Conservation (phyloP, 2,888 invertebrate species). For the Boloria selene region DNA sequence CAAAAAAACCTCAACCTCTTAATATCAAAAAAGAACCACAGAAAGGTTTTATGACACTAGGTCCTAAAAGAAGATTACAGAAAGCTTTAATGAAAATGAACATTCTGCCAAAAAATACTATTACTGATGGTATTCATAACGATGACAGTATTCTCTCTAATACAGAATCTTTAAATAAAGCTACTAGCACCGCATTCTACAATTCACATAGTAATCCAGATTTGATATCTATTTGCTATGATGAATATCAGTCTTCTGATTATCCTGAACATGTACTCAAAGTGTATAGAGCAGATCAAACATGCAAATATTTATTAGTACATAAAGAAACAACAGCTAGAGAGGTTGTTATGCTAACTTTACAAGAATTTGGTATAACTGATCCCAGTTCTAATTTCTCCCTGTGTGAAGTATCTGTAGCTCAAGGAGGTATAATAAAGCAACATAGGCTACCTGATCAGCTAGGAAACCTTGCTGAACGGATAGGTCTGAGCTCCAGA, state of each 20-base stretch:
- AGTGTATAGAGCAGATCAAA: conserved; percentile 97
- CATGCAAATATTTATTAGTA: conserved; percentile 97
- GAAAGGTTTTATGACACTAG: conserved; percentile 94
- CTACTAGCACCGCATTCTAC: conserved; percentile 83
- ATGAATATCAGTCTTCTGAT: conserved; percentile 89
- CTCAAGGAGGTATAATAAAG: conserved; percentile 97
- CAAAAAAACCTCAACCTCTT: conserved; percentile 80
- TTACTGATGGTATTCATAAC: conserved; percentile 85
- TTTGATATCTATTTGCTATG: conserved; percentile 91
- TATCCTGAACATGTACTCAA: conserved; percentile 98
- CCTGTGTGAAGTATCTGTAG: conserved; percentile 97
- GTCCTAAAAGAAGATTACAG: conserved; percentile 91
- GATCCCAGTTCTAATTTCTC: conserved; percentile 97
- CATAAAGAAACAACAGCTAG: conserved; percentile 95
- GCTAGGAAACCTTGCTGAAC: conserved; percentile 96
- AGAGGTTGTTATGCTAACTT: conserved; percentile 97
- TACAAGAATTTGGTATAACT: conserved; percentile 97
- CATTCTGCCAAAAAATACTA: conserved; percentile 91
- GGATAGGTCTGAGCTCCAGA: conserved; percentile 93
- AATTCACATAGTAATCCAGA: conserved; percentile 96
- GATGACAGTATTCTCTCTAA: conserved; percentile 85
- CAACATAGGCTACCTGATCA: conserved; percentile 97
- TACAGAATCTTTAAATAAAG: conserved; percentile 80
- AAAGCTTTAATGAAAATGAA: conserved; percentile 95
- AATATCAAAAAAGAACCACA: conserved; percentile 84